phyloP scores from a whole-genome alignment of 2,888 invertebrate genomes.

The Heteromurus nitidus region DNA sequence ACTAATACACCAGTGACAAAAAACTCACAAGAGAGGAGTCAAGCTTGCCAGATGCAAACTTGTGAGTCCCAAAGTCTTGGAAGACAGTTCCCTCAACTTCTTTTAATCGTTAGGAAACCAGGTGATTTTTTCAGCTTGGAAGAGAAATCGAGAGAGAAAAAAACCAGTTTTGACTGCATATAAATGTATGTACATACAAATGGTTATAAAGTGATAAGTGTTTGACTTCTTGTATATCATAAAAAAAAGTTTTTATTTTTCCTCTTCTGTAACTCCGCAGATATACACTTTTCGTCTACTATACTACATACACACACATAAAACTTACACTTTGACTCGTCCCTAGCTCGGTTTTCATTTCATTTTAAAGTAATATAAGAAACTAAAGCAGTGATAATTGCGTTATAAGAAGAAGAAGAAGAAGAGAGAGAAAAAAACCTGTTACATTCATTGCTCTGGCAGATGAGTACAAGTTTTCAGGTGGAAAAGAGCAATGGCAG shows the following conservation, averaged over 20 bases:
- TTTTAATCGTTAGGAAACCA: slow-evolving; percentile 46
- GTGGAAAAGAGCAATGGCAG: slow-evolving; percentile 26
- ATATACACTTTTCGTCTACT: background rate
- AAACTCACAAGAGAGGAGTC: too few relatives aligned
- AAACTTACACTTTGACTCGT: background rate
- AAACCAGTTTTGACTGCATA: slow-evolving; percentile 54
- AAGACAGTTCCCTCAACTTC: slow-evolving; percentile 10
- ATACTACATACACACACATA: background rate
- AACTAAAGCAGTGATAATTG: slow-evolving; percentile 16
- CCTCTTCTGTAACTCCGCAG: background rate
- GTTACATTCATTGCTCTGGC: slow-evolving; percentile 9
- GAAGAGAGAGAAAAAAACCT: slow-evolving; percentile 6
- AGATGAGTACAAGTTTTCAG: slow-evolving; percentile 26
- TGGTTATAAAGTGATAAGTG: slow-evolving; percentile 29
- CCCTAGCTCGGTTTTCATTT: background rate
- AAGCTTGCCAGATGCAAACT: slow-evolving; percentile 20
- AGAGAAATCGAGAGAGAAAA: slow-evolving; percentile 37
- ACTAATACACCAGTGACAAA: background rate
- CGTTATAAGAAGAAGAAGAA: background rate
- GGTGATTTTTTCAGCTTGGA: slow-evolving; percentile 52
- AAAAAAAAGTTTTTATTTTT: background rate
- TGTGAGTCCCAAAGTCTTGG: background rate
- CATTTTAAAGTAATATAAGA: background rate
- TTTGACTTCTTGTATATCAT: slow-evolving; percentile 14
- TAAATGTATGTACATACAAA: slow-evolving; percentile 1